Base-by-base conservation (phyloP, 2,888 invertebrate genomes). In the Pristionchus japonicus region DNA sequence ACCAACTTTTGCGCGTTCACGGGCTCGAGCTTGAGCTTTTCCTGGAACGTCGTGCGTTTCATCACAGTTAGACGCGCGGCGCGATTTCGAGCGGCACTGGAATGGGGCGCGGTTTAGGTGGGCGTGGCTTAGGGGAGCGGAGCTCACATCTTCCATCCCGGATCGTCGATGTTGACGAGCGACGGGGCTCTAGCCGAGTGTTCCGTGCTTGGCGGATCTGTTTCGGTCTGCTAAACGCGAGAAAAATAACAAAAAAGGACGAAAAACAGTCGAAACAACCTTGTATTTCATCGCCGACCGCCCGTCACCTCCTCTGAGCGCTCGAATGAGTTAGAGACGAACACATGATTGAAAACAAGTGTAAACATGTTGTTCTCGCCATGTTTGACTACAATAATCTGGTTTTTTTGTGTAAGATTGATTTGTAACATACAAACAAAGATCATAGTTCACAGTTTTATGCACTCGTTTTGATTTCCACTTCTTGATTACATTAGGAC, bases 41-140 rank as follows among this genome's bases (percentile, higher is more conserved):
- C 77, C n/a, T 43, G 77, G n/a, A 77, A 77, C 77, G 77, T 47
- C 43, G 77, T 77, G 43, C 77, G 40, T 3, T 77, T 77, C 77
- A 77, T 40, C n/a, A 77, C 23, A 0, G 77, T 9, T 3, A 77
- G 43, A 7, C 3, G 43, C 11, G 77, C 77, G 43, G 77, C 77
- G 43, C 77, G 77, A 47, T 77, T 47, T 3, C 77, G 23, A 13
- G 77, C 23, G n/a, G 43, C 43, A 13, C 77, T 77, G 43, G 3
- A 77, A 77, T 27, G 57, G n/a, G 43, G 43, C 43, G 43, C 7
- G 11, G 43, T n/a, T n/a, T n/a, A n/a, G n/a, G 43, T 43, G 52
- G 52, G 9, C 52, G 52, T 17, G 23, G 52, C 52, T 15, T 13
- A 17, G 52, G 17, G 52, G 17, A 27, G 15, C 7, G 57, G 23